Conservation (phyloP, 2,888 invertebrate species). For the Stomorhina lunata region DNA sequence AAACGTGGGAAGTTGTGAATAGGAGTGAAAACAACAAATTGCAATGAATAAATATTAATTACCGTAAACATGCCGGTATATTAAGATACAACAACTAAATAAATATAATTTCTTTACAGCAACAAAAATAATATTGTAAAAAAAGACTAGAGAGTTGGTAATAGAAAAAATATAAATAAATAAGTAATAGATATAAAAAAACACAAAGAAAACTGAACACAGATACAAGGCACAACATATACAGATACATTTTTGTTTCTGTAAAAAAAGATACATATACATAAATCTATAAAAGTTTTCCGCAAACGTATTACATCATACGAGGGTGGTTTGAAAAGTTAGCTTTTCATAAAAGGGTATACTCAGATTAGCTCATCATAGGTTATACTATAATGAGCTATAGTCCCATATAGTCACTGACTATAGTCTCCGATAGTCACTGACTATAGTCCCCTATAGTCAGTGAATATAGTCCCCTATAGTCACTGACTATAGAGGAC, state of each 20-base stretch:
- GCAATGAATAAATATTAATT: slow-evolving; percentile 59
- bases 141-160: slow-evolving; percentile 3
- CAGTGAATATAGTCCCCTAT: no score
- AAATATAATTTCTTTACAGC: no score
- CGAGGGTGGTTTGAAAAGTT: no score
- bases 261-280: slow-evolving; percentile 7
- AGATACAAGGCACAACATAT: background rate
- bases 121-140: background rate
- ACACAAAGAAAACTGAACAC: background rate
- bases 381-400: no score
- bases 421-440: no score
- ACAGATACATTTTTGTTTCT: background rate
- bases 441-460: no score
- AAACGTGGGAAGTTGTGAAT: slow-evolving; percentile 56
- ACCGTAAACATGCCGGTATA: slow-evolving; percentile 59
- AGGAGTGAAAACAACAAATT: slow-evolving; percentile 50
- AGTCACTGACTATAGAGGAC: no score
- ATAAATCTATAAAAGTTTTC: slow-evolving; percentile 48
- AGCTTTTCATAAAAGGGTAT: no score
- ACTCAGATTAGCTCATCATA: no score
- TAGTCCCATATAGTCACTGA: no score
- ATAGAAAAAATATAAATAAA: slow-evolving; percentile 22
- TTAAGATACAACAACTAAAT: slow-evolving; percentile 48
- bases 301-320: slow-evolving; percentile 50
- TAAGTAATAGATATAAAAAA: background rate